Conservation (phyloP, 2,797 vertebrate species). For the Neosilurus mollespiculum region DNA sequence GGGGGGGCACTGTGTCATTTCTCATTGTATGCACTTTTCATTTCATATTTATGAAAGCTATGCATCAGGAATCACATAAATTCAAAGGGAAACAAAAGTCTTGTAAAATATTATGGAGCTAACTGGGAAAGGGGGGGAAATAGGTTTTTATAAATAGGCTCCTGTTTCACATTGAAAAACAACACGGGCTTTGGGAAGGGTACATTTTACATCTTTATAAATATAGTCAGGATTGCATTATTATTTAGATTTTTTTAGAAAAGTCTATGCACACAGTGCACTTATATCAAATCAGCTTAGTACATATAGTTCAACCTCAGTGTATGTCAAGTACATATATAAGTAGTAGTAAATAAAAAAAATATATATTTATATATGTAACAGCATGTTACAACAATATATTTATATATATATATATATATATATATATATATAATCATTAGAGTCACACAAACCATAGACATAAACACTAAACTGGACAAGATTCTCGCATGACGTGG, state of each 20-base stretch:
- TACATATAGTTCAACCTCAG: background rate
- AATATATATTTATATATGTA: too few relatives aligned
- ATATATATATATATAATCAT: too few relatives aligned
- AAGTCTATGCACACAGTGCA: background rate
- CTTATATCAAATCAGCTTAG: background rate
- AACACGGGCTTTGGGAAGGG: conserved; percentile 21
- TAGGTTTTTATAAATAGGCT: conserved; percentile 46
- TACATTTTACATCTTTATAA: background rate
- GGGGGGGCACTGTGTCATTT: conserved; percentile 18
- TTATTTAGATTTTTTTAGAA: background rate
- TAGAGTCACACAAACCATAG: too few relatives aligned
- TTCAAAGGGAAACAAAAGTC: conserved; percentile 52
- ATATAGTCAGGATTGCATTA: conserved; percentile 10
- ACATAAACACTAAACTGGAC: too few relatives aligned
- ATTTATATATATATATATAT: too few relatives aligned
- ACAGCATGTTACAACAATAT: too few relatives aligned
- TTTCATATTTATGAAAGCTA: conserved; percentile 56
- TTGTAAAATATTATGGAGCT: conserved; percentile 54
- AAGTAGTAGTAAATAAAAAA: too few relatives aligned
- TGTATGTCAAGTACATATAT: too few relatives aligned
- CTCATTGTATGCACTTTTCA: conserved; percentile 50
- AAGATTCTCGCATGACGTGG: too few relatives aligned
- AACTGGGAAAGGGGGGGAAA: conserved; percentile 16
- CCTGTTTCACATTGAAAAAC: conserved; percentile 40
- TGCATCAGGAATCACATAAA: conserved; percentile 58